Base-by-base conservation (phyloP, 1,140 invertebrate genomes). In the Zelostemma sp. region DNA sequence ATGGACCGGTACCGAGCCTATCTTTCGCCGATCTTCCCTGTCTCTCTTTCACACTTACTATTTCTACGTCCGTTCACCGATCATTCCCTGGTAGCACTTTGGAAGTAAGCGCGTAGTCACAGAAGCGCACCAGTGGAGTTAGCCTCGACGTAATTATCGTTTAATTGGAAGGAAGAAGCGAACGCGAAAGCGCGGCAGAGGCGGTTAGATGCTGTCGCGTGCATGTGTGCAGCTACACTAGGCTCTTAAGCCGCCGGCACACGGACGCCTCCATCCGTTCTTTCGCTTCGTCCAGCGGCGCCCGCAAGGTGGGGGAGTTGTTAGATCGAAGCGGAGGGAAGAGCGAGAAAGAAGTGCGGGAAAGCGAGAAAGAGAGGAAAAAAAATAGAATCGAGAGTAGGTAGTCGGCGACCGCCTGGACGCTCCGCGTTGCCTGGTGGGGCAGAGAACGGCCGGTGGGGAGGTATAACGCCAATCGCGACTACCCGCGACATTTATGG, bases 191-290 rank as follows among this genome's bases (percentile, higher is more conserved):
- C 67, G 62, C 76, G 72, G 70, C 68, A 65, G 68, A 73, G 67
- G 73, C 75, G 77, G 72, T 77, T 78, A 77, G 83, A 83, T 85
- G 83, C 78, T 85, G 76, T 83, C 83, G 82, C 84, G 79, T 84
- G 81, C 82, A 86, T 84, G 84, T 83, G 81, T 83, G 80, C 83
- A 85, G 83, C 82, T 78, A 84, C 61, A 73, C 74, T 74, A 73
- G 71, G 50, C 68, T 54, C 57, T 66, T 72, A 64, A 66, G 73
- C 72, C 47, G 72, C 58, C 72, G 68, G 73, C 69, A 74, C 74
- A 77, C 74, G 70, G 73, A 76, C 72, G 74, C 53, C 73, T 66
- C 55, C 21, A 62, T 68, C 60, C 70, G 75, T 35, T 67, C 70
- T 61, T 57, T 66, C 68, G 74, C 62, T 28, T 70, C 66, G 73